Percentiles rank a stretch among this genome's conserved stretches.
Conservation (phyloP, 2,888 invertebrate species). For the Polymixis flavicincta region DNA sequence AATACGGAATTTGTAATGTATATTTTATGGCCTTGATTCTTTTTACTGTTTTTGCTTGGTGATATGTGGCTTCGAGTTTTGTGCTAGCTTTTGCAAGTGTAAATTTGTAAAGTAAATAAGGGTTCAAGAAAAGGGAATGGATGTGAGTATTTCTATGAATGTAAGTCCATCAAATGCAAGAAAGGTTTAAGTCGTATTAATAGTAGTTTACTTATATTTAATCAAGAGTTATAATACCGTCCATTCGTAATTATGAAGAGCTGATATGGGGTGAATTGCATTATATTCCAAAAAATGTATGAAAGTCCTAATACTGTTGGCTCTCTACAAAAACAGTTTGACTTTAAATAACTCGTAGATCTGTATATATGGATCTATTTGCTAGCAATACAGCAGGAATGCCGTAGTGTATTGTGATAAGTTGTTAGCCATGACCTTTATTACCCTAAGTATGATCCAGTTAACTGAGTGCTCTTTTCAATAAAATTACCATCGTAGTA, state of each 20-base stretch:
- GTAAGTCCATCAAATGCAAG: neutral
- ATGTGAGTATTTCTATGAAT: neutral
- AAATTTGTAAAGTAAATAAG: conserved; percentile 3
- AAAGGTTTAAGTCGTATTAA: neutral
- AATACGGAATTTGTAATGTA: conserved; percentile 62
- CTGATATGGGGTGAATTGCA: neutral
- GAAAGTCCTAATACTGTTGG: neutral
- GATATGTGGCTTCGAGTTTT: conserved; percentile 17
- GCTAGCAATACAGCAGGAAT: conserved; percentile 19
- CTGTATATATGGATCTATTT: conserved; percentile 9
- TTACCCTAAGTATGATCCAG: conserved; percentile 21
- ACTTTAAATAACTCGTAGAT: conserved; percentile 9
- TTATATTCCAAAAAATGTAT: neutral
- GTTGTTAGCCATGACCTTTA: conserved; percentile 50
- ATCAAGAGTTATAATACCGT: neutral
- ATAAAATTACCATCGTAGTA: neutral
- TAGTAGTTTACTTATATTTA: neutral
- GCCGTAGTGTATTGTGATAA: conserved; percentile 13
- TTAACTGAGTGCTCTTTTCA: neutral
- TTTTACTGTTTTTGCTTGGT: conserved; percentile 37
- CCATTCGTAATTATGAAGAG: too few species aligned
- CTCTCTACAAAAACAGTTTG: conserved; percentile 5
- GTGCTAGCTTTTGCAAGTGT: neutral
- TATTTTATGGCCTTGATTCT: conserved; percentile 51
- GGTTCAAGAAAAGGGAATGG: neutral